A percentile compares a stretch with the other conserved stretches of the same genome.
Evolutionary conservation across 2,797 vertebrate species (phyloP).

Genomic region (Avahi laniger): DNA sequence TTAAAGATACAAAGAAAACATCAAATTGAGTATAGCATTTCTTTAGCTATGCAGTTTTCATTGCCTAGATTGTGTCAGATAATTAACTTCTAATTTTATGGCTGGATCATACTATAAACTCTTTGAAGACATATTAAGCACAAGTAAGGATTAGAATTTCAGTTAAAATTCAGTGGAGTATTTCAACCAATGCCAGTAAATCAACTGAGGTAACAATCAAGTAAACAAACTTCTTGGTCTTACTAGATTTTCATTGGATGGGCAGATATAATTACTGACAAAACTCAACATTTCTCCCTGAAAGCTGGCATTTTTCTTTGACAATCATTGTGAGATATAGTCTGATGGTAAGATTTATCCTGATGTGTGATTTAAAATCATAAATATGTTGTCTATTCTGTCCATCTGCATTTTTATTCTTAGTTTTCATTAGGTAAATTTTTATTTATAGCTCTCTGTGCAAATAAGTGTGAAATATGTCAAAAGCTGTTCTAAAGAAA

Average conservation of each 20-base stretch:
- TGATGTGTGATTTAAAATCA: not conserved
- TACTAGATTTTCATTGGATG: not conserved
- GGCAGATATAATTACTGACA: not conserved
- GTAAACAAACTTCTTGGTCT: not conserved
- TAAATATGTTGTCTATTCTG: not conserved
- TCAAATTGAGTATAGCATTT: not conserved
- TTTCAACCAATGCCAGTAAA: not conserved
- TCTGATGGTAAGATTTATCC: not conserved
- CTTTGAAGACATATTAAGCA: not conserved
- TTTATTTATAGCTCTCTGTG: not conserved
- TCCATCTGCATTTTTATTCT: not conserved
- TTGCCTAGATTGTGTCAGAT: not conserved
- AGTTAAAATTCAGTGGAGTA: constrained; percentile 5
- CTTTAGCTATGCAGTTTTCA: not conserved
- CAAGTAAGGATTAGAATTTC: constrained; percentile 20
- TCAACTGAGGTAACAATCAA: not conserved
- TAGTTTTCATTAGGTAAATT: not conserved
- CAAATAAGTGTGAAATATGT: not conserved
- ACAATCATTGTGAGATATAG: not conserved
- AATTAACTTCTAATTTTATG: constrained; percentile 40
- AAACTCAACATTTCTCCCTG: not conserved
- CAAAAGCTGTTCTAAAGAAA: not conserved
- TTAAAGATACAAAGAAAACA: constrained; percentile 23
- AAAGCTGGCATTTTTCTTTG: not conserved
- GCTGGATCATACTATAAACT: constrained; percentile 17